These are phyloP conservation scores for Meandrina meandrites DNA, from an alignment of 92 coral and sea anemone genomes.

Conservation along the genomic window DNA sequence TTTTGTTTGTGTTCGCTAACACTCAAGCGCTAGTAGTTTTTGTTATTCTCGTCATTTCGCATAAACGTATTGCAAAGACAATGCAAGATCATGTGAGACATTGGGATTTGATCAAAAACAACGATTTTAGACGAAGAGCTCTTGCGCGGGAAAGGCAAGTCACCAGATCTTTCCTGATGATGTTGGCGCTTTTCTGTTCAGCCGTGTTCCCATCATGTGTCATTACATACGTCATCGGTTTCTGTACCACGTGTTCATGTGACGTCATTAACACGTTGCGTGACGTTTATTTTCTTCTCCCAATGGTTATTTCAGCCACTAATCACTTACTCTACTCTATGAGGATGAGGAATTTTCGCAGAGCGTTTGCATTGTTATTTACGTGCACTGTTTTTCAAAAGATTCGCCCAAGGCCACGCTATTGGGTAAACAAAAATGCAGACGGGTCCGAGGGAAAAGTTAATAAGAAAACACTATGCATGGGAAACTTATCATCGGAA, in stretches of 20 bases:
- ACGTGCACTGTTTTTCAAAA: neutral
- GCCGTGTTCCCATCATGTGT: constrained; percentile 34
- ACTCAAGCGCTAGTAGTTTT: constrained; percentile 19
- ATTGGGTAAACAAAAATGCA: neutral
- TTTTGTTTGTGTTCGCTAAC: constrained; percentile 19
- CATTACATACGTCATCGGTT: constrained; percentile 16
- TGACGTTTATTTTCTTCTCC: constrained; percentile 20
- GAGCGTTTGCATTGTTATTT: constrained; percentile 14
- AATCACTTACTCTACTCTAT: constrained; percentile 28
- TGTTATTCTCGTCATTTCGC: constrained; percentile 18
- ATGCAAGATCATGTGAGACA: constrained; percentile 10
- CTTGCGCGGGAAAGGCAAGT: neutral
- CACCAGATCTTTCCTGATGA: constrained; percentile 13
- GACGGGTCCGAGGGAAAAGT: neutral
- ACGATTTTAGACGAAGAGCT: constrained; percentile 2
- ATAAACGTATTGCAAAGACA: constrained; percentile 2
- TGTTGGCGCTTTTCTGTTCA: constrained; percentile 24
- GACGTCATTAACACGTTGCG: constrained; percentile 14
- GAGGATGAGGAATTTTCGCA: constrained; percentile 39
- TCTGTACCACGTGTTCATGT: constrained; percentile 30
- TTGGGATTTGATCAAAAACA: constrained; percentile 5
- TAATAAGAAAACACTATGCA: neutral
- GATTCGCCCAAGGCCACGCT: neutral
- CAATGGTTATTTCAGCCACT: constrained; percentile 18
- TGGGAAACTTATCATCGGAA: neutral